phyloP scores from a whole-genome alignment of 2,888 invertebrate genomes.

The Anaspis maculata region DNA sequence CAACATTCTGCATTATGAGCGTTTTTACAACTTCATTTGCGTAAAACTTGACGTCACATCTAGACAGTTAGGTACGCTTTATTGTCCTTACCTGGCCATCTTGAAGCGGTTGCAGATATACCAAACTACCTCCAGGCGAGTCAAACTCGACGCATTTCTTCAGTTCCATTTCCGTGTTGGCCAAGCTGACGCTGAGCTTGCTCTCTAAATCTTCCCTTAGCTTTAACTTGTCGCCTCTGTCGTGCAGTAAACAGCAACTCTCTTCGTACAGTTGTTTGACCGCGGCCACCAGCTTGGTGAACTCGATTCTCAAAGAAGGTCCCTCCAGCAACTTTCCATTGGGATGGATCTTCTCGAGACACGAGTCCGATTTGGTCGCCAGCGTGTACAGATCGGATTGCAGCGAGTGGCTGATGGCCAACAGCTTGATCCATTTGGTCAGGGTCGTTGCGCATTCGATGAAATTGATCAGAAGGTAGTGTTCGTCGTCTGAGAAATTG shows the following conservation, averaged over 20 bases:
- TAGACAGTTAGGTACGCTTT: too few species aligned
- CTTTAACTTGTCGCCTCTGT: slow-evolving; percentile 57
- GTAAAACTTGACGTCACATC: too few species aligned
- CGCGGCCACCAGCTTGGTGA: slow-evolving; percentile 65
- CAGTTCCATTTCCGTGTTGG: slow-evolving; percentile 64
- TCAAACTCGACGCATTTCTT: slow-evolving; percentile 59
- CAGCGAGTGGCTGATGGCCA: slow-evolving; percentile 55
- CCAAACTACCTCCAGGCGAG: slow-evolving; percentile 46
- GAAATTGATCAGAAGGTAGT: slow-evolving; percentile 62
- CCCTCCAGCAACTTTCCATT: slow-evolving; percentile 74
- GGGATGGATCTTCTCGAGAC: slow-evolving; percentile 68
- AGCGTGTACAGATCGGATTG: slow-evolving; percentile 68
- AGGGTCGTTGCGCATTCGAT: slow-evolving; percentile 77
- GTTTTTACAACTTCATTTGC: too few species aligned
- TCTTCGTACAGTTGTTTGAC: slow-evolving; percentile 63
- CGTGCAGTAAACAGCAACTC: slow-evolving; percentile 60
- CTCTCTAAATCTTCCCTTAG: slow-evolving; percentile 60
- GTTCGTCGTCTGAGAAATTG: slow-evolving; percentile 55
- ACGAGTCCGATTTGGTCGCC: slow-evolving; percentile 62
- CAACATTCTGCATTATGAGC: too few species aligned
- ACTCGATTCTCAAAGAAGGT: slow-evolving; percentile 58
- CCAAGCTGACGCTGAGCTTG: slow-evolving; percentile 57
- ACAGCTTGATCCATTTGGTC: slow-evolving; percentile 69
- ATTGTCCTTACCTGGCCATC: slow-evolving; percentile 43
- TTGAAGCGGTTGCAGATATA: slow-evolving; percentile 49